Percentiles rank a stretch among this genome's conserved stretches.
These are phyloP conservation scores for Xyliphius kryptos DNA, from an alignment of 2,113 vertebrate genomes.

Conservation along the genomic window DNA sequence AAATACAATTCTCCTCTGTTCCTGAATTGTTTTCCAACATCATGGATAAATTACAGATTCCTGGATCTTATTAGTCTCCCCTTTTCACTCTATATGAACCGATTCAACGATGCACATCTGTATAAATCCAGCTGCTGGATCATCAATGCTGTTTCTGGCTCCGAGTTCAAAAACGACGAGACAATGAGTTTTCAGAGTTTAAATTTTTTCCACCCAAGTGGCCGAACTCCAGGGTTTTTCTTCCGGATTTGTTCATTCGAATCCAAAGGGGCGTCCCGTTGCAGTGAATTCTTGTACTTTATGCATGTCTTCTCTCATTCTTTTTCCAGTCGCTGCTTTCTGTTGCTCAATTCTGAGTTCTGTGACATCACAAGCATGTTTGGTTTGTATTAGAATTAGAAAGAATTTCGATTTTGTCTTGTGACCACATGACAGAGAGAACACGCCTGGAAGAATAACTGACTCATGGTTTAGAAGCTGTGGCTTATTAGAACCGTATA, in stretches of 20 bases:
- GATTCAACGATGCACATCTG: slow-evolving; percentile 11
- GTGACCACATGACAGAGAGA: no score
- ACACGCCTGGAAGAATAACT: no score
- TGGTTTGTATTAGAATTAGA: no score
- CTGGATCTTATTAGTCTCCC: slow-evolving; percentile 3
- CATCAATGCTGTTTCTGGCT: slow-evolving; percentile 7
- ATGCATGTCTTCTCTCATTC: slow-evolving; percentile 13
- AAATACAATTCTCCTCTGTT: no score
- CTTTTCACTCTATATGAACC: neutral
- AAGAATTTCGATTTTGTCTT: no score
- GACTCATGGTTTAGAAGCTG: no score
- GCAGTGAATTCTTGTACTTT: slow-evolving; percentile 1
- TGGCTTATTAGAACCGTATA: no score
- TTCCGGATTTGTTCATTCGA: slow-evolving; percentile 13
- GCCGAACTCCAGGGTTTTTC: slow-evolving; percentile 13
- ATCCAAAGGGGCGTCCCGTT: slow-evolving; percentile 6
- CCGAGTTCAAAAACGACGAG: neutral
- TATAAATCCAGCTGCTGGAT: slow-evolving; percentile 7
- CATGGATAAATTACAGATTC: neutral
- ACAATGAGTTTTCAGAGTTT: slow-evolving; percentile 7
- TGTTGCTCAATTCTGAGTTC: no score
- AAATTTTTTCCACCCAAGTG: slow-evolving; percentile 20
- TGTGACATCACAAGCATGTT: no score
- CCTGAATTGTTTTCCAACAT: slow-evolving; percentile 5
- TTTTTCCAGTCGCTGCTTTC: neutral